Evolutionary conservation across 1,140 invertebrate species (phyloP), one percentile per base, ranked within the genome.

Genomic region (Atta cephalotes): DNA sequence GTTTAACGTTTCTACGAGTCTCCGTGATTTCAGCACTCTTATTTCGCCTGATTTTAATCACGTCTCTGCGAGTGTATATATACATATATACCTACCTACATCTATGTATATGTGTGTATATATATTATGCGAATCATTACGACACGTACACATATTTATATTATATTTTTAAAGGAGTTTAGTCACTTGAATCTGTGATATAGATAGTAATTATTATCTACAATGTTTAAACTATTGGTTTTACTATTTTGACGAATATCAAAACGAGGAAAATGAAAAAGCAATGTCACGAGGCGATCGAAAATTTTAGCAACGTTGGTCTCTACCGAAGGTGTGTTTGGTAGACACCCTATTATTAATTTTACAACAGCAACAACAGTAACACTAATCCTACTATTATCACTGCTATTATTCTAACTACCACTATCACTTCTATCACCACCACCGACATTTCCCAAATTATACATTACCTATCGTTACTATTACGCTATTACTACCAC

Each of bases 171-270:
- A 94, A 95, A 95, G 93, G 91, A 95, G 93, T 95, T 95, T 95
- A 95, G 95, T 95, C 95, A 95, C 94, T 95, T 95, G 94, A 88
- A 95, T 95, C 95, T 95, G 95, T 95, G 95, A 95, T 95, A 95
- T 95, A 95, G 95, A 94, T 95, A 95, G 95, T 95, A 95, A 95
- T 95, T 95, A 95, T 95, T 94, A 88, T 95, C 94, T 94, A 94
- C 94, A 93, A 95, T 87, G 88, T 93, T 95, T 93, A 93, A 93
- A 94, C 92, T 93, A 95, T 95, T 95, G 94, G 94, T 95, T 94
- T 56, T 92, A 93, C 89, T 92, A 92, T 95, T 95, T 95, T 92
- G 92, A 94, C 92, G 88, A 91, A 93, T 92, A 93, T 91, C 92
- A 91, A 91, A 93, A 91, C 49, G 71, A 87, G 49, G 79, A 88